Conservation (phyloP, 2,888 invertebrate species). For the Drosophila nr. perissopoda region DNA sequence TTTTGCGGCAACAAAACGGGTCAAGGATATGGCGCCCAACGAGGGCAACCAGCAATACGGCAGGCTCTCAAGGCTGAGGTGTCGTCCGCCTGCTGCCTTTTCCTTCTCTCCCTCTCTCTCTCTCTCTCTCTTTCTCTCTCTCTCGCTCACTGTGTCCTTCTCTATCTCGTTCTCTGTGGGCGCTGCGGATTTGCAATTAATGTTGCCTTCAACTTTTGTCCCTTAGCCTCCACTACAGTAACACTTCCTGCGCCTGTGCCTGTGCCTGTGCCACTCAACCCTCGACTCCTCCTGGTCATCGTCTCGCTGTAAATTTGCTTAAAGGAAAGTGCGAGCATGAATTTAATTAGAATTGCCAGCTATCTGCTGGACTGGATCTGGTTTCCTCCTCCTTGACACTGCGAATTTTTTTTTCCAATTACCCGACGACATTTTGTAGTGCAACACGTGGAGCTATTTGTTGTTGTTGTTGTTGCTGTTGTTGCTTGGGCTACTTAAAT, state of each 20-base stretch:
- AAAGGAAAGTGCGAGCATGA: constrained; percentile 77
- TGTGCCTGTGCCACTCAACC: not conserved
- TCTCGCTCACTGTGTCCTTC: not conserved
- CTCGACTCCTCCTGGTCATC: constrained; percentile 18
- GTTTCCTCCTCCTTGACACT: constrained; percentile 19
- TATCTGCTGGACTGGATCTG: constrained; percentile 61
- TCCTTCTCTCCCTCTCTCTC: not conserved
- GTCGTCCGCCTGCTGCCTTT: constrained; percentile 2
- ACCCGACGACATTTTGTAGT: constrained; percentile 46
- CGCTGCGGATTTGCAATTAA: constrained; percentile 78
- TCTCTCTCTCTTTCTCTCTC: not conserved
- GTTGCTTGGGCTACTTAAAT: constrained; percentile 33
- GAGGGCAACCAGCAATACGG: constrained; percentile 53
- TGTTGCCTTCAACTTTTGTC: constrained; percentile 80
- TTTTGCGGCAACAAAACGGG: constrained; percentile 73
- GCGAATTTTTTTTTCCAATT: constrained; percentile 50
- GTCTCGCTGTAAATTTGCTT: constrained; percentile 72
- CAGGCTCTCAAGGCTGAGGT: constrained; percentile 55
- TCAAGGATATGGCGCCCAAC: constrained; percentile 69
- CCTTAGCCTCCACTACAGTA: constrained; percentile 42
- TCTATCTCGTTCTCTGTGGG: constrained; percentile 26
- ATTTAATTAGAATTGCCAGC: constrained; percentile 76
- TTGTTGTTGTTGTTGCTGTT: not conserved
- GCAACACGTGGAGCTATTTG: constrained; percentile 55
- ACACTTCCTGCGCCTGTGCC: constrained; percentile 27